Evolutionary conservation across 2,797 vertebrate species (phyloP), one percentile per base, ranked within the genome.

Genomic region (Capromys pilorides): DNA sequence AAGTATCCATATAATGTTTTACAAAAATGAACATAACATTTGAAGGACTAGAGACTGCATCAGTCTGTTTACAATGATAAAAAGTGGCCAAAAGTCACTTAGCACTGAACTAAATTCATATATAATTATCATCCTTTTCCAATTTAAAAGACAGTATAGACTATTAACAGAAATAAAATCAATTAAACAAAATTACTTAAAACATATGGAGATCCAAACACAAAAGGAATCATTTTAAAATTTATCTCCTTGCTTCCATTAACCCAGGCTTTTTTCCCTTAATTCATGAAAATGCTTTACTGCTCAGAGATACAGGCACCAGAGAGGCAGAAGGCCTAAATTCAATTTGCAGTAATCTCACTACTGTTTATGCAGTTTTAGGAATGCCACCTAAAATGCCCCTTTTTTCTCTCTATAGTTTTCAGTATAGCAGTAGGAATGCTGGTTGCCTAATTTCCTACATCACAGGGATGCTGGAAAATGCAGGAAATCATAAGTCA

Each of bases 101-200:
- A 81, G 33, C 57, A 69, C 31, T 61, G 57, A 75, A 49, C 10
- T 26, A 66, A 22, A 75, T 54, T 92, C 78, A 91, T 36, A 80
- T 45, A 61, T 14, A 67, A 84, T 45, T 90, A 31, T 10, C 33
- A 69, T 78, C 19, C 21, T 85, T 75, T 84, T 83, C 45, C 21
- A 69, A 88, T 79, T 89, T 85, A 85, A 71, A 54, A 89, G 26
- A 18, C 22, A 62, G 28, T 31, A 69, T 26, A 18, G 22, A 81
- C 12, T 36, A 71, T 59, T 73, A 78, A 80, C 57, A 83, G 77
- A 94, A 94, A 86, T 71, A 62, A 88, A 94, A 85, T 71, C 75
- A 88, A 92, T 61, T 92, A 82, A 95, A 90, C 39, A 88, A 75
- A 78, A 24, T 13, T 75, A 66, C 59, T 69, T 90, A 78, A 89